Conservation (phyloP, 2,888 invertebrate genomes). For the Cantharis rustica region DNA sequence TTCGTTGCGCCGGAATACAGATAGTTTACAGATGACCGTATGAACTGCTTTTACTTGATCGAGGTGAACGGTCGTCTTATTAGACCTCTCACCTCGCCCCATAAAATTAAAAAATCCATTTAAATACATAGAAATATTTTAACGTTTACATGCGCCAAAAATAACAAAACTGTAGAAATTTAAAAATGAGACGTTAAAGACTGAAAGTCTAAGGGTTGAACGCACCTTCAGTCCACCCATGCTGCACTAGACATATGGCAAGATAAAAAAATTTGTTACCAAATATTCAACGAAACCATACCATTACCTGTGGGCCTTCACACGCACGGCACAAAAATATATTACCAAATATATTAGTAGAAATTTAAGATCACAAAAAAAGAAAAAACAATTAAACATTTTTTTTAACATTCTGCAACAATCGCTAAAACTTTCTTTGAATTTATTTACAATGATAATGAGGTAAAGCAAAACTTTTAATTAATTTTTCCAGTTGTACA, state of each 20-base stretch:
- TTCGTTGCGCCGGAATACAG: background rate
- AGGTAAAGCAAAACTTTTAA: background rate
- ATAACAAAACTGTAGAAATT: constrained; percentile 19
- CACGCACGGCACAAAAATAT: constrained; percentile 56
- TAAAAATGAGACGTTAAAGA: constrained; percentile 29
- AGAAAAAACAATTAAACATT: constrained; percentile 18
- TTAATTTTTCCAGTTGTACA: constrained; percentile 1
- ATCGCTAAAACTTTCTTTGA: background rate
- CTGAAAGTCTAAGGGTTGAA: constrained; percentile 39
- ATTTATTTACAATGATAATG: background rate
- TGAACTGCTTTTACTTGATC: background rate
- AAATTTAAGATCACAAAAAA: constrained; percentile 18
- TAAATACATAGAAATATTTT: background rate
- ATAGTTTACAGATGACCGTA: background rate
- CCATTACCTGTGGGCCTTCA: constrained; percentile 55
- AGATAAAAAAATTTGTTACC: constrained; percentile 42
- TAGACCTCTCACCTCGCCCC: background rate
- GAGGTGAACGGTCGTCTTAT: background rate
- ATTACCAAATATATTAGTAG: constrained; percentile 54
- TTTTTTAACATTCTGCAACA: constrained; percentile 19
- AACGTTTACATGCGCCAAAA: constrained; percentile 19
- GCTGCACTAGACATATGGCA: constrained; percentile 53
- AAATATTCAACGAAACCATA: constrained; percentile 41
- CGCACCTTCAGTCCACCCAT: constrained; percentile 53
- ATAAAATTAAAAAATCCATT: background rate